These are phyloP conservation scores for Peromyscus polionotus DNA, from an alignment of 2,113 vertebrate genomes.

Conservation along the genomic window DNA sequence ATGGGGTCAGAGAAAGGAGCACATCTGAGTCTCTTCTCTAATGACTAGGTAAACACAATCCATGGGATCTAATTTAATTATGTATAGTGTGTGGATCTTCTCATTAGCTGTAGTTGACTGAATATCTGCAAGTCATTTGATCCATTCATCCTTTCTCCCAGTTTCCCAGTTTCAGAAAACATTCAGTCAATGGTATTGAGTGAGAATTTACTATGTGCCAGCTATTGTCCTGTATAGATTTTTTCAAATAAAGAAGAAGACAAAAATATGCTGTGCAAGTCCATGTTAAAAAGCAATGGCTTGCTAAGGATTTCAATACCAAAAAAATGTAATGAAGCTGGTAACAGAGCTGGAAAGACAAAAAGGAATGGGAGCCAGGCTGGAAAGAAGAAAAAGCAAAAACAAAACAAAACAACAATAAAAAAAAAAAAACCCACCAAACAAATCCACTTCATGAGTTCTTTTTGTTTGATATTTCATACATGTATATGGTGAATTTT, in stretches of 20 bases:
- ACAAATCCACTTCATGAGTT: background rate
- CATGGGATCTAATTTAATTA: constrained; percentile 68
- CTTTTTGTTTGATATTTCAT: background rate
- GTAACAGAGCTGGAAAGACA: background rate
- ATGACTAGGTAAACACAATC: constrained; percentile 59
- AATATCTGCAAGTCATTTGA: constrained; percentile 63
- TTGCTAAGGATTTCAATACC: background rate
- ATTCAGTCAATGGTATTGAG: constrained; percentile 57
- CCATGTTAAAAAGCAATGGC: background rate
- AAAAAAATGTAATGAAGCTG: constrained; percentile 7
- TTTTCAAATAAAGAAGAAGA: background rate
- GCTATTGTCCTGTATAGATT: background rate
- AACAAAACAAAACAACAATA: background rate
- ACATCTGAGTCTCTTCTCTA: constrained; percentile 28
- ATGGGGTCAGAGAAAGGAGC: constrained; percentile 40
- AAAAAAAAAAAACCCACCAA: background rate
- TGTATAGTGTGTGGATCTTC: constrained; percentile 34
- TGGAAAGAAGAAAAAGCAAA: background rate
- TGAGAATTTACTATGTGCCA: background rate
- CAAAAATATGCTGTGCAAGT: background rate
- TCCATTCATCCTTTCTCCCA: background rate
- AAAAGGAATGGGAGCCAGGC: background rate
- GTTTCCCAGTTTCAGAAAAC: constrained; percentile 40
- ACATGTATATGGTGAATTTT: background rate
- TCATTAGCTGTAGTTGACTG: constrained; percentile 56